Evolutionary conservation across 2,113 vertebrate genomes (phyloP), one percentile per base, ranked within the genome.

Genomic region (Oophaga pumilio): DNA sequence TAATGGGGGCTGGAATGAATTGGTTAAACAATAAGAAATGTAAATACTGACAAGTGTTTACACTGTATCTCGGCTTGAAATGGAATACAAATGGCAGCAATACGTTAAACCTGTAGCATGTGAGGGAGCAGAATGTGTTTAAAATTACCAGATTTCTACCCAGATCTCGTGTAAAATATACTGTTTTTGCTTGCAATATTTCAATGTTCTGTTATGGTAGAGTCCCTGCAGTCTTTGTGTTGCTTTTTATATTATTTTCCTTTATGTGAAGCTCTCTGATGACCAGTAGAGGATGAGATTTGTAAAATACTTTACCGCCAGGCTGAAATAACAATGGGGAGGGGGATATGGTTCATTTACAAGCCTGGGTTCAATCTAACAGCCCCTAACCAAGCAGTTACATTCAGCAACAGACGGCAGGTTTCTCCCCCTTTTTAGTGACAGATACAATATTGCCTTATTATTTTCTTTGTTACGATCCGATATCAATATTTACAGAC

Each of bases 401-500:
- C 17, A 57, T 64, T 53, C 20, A 17, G 50, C 66, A 52, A 8
- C 53, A 60, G 69, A 56, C 60, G 17, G 62, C 28, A 14, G 43
- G 7, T 1, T 66, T 52, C 49, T 20, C 20, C 18, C 84, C 33
- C 33, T 33, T 15, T 18, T 43, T 85, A 62, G 68, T 15, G 18
- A 13, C 12, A 56, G 22, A 66, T 28, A 69, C 71, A 74, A 74
- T 49, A 33, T 49, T 12, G 49, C 11, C 22, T 26, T 18, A 2
- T 68, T 24, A 24, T 68, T 24, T 26, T 22, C 22, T 11, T 79
- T 91, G 88, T 53, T 87, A 91, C 91, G 11, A 24, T n/a, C 20
- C 49, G 82, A 26, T 17, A 91, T n/a, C 53, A 91, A 89, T 91
- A 94, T 92, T 93, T 91, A 92, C 91, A 71, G 18, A 89, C 91